Evolutionary conservation across 2,113 vertebrate genomes (phyloP).

Genomic region (Hippolais icterina): DNA sequence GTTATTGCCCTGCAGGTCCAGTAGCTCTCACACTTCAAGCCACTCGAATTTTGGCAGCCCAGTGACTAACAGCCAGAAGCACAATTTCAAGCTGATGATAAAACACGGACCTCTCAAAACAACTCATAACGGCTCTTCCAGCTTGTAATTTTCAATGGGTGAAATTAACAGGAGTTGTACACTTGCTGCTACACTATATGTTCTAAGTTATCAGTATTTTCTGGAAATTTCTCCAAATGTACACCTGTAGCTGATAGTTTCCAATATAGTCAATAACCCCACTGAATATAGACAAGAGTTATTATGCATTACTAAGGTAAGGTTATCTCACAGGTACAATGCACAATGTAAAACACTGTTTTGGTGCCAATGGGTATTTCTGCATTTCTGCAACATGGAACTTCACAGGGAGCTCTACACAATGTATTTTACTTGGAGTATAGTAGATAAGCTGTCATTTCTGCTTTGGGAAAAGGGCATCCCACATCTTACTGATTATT

Average conservation of each 20-base stretch:
- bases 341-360: background rate
- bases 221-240: slow-evolving; percentile 38
- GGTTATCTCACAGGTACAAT: background rate
- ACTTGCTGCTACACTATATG: background rate
- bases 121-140: slow-evolving; percentile 45
- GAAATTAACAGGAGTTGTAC: background rate
- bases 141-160: slow-evolving; percentile 13
- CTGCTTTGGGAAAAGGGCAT: slow-evolving; percentile 11
- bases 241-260: slow-evolving; percentile 6
- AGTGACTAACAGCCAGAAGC: slow-evolving; percentile 24
- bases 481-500: slow-evolving; percentile 43
- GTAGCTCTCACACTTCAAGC: slow-evolving; percentile 31
- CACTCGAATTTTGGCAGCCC: slow-evolving; percentile 61
- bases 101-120: slow-evolving; percentile 48
- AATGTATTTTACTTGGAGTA: slow-evolving; percentile 13
- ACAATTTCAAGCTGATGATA: slow-evolving; percentile 36
- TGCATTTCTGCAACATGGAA: background rate
- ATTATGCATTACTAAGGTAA: background rate
- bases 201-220: slow-evolving; percentile 18
- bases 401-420: slow-evolving; percentile 20
- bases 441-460: slow-evolving; percentile 26
- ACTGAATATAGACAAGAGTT: background rate
- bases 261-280: background rate
- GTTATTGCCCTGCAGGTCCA: slow-evolving; percentile 18
- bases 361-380: background rate